phyloP scores from a whole-genome alignment of 1,140 invertebrate genomes.

The Metopolophium dirhodum region DNA sequence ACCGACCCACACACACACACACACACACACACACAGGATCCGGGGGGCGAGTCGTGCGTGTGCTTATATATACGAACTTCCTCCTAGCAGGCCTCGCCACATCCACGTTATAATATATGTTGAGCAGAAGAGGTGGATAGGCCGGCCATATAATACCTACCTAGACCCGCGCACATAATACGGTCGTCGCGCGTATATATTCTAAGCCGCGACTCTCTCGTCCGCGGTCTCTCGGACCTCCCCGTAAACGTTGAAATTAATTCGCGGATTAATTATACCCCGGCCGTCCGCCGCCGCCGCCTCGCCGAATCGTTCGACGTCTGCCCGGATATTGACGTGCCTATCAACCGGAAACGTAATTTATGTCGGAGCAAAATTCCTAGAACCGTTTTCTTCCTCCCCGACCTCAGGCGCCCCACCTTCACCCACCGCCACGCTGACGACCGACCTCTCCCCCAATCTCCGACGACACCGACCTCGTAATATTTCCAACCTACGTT shows the following conservation, averaged over 20 bases:
- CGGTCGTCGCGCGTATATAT: not conserved
- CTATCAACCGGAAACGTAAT: constrained; percentile 23
- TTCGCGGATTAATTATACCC: constrained; percentile 17
- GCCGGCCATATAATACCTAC: not conserved
- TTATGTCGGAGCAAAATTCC: not conserved
- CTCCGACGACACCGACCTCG: not conserved
- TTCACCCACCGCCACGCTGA: no score
- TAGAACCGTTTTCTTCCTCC: not conserved
- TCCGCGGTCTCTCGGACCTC: not conserved
- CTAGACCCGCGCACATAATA: not conserved
- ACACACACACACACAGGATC: not conserved
- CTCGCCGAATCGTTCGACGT: not conserved
- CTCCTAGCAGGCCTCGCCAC: not conserved
- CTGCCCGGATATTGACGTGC: constrained; percentile 14
- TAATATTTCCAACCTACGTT: not conserved
- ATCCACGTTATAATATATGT: not conserved
- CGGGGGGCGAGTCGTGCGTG: not conserved
- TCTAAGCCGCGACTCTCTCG: not conserved
- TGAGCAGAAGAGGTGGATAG: not conserved
- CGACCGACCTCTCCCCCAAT: not conserved
- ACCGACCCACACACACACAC: not conserved
- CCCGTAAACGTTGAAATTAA: not conserved
- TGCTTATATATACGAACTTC: not conserved
- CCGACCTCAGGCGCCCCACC: no score
- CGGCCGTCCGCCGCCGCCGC: not conserved